Evolutionary conservation across 2,888 invertebrate genomes (phyloP), one percentile per base, ranked within the genome.

Genomic region (Andrena hattorfiana): DNA sequence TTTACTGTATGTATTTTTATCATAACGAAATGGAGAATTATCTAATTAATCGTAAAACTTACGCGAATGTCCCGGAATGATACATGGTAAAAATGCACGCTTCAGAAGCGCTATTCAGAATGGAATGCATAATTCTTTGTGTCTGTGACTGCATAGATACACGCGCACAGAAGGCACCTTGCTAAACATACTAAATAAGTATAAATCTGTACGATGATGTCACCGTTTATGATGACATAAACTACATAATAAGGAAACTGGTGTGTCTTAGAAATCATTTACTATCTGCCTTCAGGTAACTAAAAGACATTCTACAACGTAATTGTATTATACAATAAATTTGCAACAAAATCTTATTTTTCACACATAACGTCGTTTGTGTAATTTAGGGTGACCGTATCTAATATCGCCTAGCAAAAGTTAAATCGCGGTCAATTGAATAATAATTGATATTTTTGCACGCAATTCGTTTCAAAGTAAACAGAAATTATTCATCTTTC

Each of bases 101-200:
- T 76, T 76, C 30, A 28, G 42, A 69, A 70, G 28, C 69, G 32
- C 13, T 16, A 42, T 42, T 16, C 56, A 49, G 42, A 79, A 51
- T 60, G 51, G 51, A 76, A 70, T 70, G 51, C 16, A 48, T 56
- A 35, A 64, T 80, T 54, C 59, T 54, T 62, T 62, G 13, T 42
- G 28, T 42, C 42, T 16, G 42, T 23, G 10, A 13, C 6, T 49
- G 35, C 30, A 30, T n/a, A 48, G n/a, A 48, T 73, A 16, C 13
- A 48, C 42, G 8, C 26, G 4, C n/a, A 54, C 20, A 42, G 10
- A 48, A 67, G n/a, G 30, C 66, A 70, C 30, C 60, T 71, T 71
- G 54, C 71, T 71, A 67, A 80, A 64, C 48, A 42, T n/a, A 62
- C 49, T 66, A 71, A 80, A 80, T 67, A 77, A 71, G 80, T 62